Evolutionary conservation across 2,797 vertebrate species (phyloP), one percentile per base, ranked within the genome.

Genomic region (Lepilemur ruficaudatus): DNA sequence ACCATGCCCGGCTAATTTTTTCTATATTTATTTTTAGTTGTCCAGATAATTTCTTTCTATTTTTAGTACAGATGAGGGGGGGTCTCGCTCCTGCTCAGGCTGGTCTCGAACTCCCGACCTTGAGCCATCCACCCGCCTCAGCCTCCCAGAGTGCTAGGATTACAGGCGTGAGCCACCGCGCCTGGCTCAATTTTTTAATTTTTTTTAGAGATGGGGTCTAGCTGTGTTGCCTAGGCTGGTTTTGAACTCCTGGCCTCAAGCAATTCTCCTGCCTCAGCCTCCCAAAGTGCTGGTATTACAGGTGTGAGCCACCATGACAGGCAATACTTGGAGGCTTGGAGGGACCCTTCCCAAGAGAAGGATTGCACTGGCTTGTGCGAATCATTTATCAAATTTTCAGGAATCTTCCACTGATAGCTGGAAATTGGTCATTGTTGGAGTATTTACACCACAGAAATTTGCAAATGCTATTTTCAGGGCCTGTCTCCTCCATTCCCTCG

Each of bases 351-450:
- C 55, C 61, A 78, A 82, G 86, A 95, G 70, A 89, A 85, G 18
- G 35, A 50, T 67, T 76, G 22, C 69, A 59, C 17, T 69, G 7
- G 13, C 30, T 89, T 93, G 18, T 80, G 67, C 93, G 46, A 90
- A 17, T 63, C 52, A 25, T 85, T 82, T 83, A 13, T 85, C 94
- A 43, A 67, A 70, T 69, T 94, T 93, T 93, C 7, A 91, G 83
- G 20, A 76, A 82, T 93, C 91, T 83, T 41, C 20, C 25, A 69
- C 41, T 82, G 48, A 22, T 55, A 86, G 23, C 35, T 41, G 92
- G 41, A 91, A 87, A 93, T 76, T 89, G 14, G 59, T 94, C 59
- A 46, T 12, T 11, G 35, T 80, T 75, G 61, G 46, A 55, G 2
- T 83, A 86, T 83, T 94, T 91, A 46, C 1, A 73, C 14, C 5